A percentile compares a stretch with the other conserved stretches of the same genome.
These are phyloP conservation scores for Thamnophis sirtalis DNA, from an alignment of 2,113 vertebrate species.

Conservation along the genomic window DNA sequence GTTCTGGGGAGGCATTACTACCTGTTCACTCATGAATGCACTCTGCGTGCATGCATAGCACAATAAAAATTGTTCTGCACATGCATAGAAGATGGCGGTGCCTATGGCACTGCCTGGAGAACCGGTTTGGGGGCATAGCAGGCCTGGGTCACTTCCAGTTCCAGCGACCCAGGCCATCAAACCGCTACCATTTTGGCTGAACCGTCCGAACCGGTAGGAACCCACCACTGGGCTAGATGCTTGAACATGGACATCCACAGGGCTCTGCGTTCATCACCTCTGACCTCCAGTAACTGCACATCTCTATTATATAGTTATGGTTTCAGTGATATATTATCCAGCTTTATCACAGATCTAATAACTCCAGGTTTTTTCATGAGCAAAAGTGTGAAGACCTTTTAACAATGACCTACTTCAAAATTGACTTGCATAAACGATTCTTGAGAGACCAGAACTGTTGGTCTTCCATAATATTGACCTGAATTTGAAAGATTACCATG, in stretches of 20 bases:
- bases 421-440: background rate
- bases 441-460: background rate
- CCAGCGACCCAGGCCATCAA: no score
- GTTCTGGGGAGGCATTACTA: no score
- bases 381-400: background rate
- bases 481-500: background rate
- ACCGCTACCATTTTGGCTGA: no score
- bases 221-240: background rate
- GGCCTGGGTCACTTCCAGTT: no score
- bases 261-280: background rate
- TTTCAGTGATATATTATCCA: background rate
- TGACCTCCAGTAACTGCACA: background rate
- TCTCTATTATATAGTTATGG: background rate
- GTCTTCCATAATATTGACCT: background rate
- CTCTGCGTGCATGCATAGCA: no score
- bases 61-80: no score
- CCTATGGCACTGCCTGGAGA: no score
- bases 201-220: no score
- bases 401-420: background rate
- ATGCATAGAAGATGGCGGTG: no score
- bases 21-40: no score
- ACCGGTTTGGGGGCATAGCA: no score
- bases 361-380: background rate
- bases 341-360: background rate
- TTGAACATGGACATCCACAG: background rate